These are phyloP conservation scores for Arbacia lixula DNA, from an alignment of 53 echinoderm and acorn worm genomes.

Conservation along the genomic window DNA sequence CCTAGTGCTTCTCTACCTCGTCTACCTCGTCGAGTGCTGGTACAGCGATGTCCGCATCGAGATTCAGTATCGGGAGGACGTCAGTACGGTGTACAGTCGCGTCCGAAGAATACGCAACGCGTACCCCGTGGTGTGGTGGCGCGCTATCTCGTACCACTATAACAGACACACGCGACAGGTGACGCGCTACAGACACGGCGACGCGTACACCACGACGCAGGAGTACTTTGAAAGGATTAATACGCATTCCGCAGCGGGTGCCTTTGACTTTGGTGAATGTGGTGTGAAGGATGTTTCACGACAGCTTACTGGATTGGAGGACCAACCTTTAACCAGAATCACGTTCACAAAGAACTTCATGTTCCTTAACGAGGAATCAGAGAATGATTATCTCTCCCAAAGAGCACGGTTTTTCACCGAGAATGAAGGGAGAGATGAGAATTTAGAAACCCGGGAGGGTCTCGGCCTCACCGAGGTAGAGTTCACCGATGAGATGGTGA, in stretches of 20 bases:
- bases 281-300: conserved; percentile 95
- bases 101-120: conserved; percentile 81
- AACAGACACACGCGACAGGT: conserved; percentile 94
- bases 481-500: conserved; percentile 95
- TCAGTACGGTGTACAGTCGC: conserved; percentile 81
- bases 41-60: conserved; percentile 92
- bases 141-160: conserved; percentile 97
- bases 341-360: conserved; percentile 95
- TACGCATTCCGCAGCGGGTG: conserved; percentile 95
- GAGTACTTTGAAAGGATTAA: conserved; percentile 97
- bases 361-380: conserved; percentile 96
- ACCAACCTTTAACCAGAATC: conserved; percentile 82
- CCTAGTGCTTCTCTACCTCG: conserved; percentile 85
- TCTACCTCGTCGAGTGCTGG: conserved; percentile 98
- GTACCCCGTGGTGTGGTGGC: conserved; percentile 98
- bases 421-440: conserved; percentile 95
- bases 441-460: conserved; percentile 97
- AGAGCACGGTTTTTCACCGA: conserved; percentile 92
- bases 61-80: conserved; percentile 87
- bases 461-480: conserved; percentile 93
- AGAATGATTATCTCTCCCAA: conserved; percentile 97
- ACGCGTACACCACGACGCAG: conserved; percentile 95
- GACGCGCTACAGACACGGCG: conserved; percentile 92
- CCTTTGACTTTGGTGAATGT: conserved; percentile 92
- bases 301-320: conserved; percentile 74